These are phyloP conservation scores for Pristionchus fissidentatus DNA, from an alignment of 2,888 invertebrate species.

Conservation along the genomic window DNA sequence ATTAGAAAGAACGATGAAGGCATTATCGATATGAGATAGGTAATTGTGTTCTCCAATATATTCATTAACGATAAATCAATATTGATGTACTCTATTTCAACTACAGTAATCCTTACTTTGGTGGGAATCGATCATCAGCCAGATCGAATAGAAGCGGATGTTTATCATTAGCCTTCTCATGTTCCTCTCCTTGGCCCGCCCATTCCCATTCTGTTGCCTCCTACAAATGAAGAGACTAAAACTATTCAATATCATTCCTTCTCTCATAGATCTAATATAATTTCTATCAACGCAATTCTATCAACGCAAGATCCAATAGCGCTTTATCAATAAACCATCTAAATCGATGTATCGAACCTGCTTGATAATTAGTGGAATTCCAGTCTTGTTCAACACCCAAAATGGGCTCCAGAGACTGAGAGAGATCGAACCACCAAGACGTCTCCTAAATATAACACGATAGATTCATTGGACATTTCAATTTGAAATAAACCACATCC, in stretches of 20 bases:
- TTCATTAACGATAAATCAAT: neutral
- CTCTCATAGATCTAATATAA: neutral
- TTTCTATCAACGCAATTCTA: neutral
- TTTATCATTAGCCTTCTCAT: conserved; percentile 92
- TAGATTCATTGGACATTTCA: neutral
- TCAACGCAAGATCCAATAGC: neutral
- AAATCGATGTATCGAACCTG: neutral
- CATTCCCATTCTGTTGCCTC: conserved; percentile 69
- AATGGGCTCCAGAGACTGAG: conserved; percentile 88
- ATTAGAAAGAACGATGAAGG: neutral
- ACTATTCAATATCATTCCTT: neutral
- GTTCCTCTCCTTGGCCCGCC: conserved; percentile 87
- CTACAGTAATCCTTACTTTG: conserved; percentile 63
- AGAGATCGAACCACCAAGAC: conserved; percentile 77
- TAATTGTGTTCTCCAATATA: too few species aligned
- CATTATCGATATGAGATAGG: neutral
- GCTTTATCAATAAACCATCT: neutral
- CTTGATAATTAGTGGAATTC: conserved; percentile 75
- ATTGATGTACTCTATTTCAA: neutral
- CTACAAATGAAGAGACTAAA: neutral
- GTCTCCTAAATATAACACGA: neutral
- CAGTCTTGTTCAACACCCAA: conserved; percentile 96
- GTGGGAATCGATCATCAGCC: conserved; percentile 88
- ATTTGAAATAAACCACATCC: neutral
- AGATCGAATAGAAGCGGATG: conserved; percentile 94